Conservation (phyloP, 2,113 vertebrate species). For the Neotragus pygmaeus region DNA sequence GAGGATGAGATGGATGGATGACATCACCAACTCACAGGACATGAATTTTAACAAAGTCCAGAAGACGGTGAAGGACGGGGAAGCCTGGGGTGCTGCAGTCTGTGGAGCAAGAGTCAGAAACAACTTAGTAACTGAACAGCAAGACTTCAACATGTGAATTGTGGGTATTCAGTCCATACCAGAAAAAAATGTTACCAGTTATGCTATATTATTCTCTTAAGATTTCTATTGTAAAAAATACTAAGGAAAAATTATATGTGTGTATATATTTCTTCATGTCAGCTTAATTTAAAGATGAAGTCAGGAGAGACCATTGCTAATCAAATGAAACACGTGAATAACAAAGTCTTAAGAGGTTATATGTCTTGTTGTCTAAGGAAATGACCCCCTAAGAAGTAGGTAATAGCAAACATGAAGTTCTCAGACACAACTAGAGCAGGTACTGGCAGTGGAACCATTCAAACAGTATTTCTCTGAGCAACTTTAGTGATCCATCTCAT, state of each 20-base stretch:
- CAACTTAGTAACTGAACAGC: background rate
- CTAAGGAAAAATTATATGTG: background rate
- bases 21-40: background rate
- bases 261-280: background rate
- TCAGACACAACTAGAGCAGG: background rate
- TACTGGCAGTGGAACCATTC: background rate
- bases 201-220: background rate
- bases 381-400: background rate
- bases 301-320: background rate
- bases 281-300: background rate
- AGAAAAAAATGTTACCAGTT: background rate
- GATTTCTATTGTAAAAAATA: background rate
- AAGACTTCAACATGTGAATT: background rate
- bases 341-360: too few relatives aligned
- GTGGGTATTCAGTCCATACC: background rate
- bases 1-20: background rate
- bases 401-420: too few relatives aligned
- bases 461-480: background rate
- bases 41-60: background rate
- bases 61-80: background rate
- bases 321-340: constrained; percentile 1
- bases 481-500: background rate
- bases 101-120: background rate
- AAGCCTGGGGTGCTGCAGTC: background rate
- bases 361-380: background rate